phyloP scores from a whole-genome alignment of 2,797 vertebrate species.

The Chaenodraco wilsoni region DNA sequence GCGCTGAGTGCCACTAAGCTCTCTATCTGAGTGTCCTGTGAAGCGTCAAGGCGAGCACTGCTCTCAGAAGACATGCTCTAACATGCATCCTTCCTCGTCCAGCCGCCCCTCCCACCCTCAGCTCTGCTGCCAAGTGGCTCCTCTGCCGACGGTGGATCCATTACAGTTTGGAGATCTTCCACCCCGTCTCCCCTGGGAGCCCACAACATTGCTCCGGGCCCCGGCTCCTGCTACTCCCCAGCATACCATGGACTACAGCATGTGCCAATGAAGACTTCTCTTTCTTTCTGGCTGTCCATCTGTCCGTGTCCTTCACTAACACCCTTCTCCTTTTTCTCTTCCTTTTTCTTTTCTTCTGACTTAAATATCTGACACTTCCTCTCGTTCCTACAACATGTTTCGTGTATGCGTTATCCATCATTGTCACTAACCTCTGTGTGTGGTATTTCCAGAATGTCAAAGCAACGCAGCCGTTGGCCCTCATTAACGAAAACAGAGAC shows the following conservation, averaged over 20 bases:
- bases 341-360: conserved; percentile 13
- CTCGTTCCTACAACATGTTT: conserved; percentile 50
- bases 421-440: conserved; percentile 50
- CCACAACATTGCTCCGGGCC: conserved; percentile 51
- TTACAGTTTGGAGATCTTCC: conserved; percentile 74
- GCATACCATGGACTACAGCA: conserved; percentile 69
- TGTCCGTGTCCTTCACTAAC: conserved; percentile 67
- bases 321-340: conserved; percentile 40
- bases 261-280: conserved; percentile 65
- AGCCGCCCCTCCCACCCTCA: conserved; percentile 42
- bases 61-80: conserved; percentile 56
- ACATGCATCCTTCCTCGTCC: conserved; percentile 51
- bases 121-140: conserved; percentile 59
- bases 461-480: conserved; percentile 43
- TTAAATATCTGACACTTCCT: not conserved
- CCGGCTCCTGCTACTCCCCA: conserved; percentile 60
- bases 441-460: conserved; percentile 56
- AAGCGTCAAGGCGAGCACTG: conserved; percentile 53
- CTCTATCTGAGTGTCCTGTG: conserved; percentile 50
- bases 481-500: conserved; percentile 54
- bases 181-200: conserved; percentile 65
- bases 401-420: conserved; percentile 56
- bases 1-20: conserved; percentile 29
- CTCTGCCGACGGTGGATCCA: conserved; percentile 56
- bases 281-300: conserved; percentile 57